Conservation (phyloP, 2,888 invertebrate species). For the Melinaea menophilus region DNA sequence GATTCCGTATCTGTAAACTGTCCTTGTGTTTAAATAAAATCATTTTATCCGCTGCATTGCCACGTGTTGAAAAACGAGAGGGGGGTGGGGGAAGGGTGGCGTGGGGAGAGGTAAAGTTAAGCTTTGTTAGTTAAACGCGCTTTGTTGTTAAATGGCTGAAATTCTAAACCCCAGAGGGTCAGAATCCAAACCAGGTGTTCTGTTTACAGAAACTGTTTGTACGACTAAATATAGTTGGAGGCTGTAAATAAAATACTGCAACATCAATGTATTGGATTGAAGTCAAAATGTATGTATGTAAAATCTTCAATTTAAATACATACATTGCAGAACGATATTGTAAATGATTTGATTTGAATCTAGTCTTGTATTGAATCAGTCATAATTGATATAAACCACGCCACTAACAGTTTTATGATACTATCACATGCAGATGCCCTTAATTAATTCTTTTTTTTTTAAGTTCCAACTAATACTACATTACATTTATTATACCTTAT, state of each 20-base stretch:
- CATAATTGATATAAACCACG: too few relatives aligned
- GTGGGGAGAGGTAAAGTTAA: slow-evolving; percentile 6
- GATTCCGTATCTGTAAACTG: slow-evolving; percentile 8
- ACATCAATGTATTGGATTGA: not conserved
- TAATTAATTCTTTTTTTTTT: too few relatives aligned
- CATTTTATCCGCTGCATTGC: slow-evolving; percentile 2
- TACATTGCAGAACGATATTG: too few relatives aligned
- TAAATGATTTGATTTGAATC: too few relatives aligned
- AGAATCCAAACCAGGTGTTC: slow-evolving; percentile 3
- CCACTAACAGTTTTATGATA: too few relatives aligned
- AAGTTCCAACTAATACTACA: too few relatives aligned
- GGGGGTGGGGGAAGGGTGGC: not conserved
- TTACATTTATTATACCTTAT: too few relatives aligned
- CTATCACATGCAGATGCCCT: too few relatives aligned
- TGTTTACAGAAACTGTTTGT: not conserved
- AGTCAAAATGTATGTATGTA: not conserved
- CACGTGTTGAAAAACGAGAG: slow-evolving; percentile 3
- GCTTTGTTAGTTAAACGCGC: slow-evolving; percentile 17
- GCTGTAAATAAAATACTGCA: not conserved
- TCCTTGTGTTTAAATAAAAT: slow-evolving; percentile 10
- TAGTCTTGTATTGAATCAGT: too few relatives aligned
- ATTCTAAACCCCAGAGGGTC: slow-evolving; percentile 10
- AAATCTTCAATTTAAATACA: too few relatives aligned
- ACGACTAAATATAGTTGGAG: not conserved
- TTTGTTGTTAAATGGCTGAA: slow-evolving; percentile 17